Base-by-base conservation (phyloP, 2,888 invertebrate genomes). In the Petrophora chlorosata region DNA sequence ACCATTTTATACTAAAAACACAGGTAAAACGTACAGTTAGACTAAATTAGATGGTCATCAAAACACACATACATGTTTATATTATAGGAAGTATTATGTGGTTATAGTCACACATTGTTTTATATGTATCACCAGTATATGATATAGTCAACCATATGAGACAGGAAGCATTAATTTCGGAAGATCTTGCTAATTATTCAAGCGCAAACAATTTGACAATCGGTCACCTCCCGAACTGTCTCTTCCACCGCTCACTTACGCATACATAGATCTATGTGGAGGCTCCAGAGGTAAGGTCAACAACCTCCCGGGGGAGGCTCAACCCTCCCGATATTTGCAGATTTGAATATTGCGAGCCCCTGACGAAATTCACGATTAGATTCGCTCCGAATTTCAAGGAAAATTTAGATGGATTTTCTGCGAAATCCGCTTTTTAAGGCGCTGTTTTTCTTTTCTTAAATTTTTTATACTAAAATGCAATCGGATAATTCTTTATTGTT, bases 341-440 rank as follows among this genome's bases (percentile, higher is more conserved):
- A 85, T 85, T 83, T 85, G 85, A 86, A 86, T 87, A 85, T 77
- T 72, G 70, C 62, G 65, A 66, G 57, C 79, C 76, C 76, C 76
- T 73, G 60, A 50, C 74, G 72, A 76, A 77, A 76, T 79, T 75
- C 61, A 70, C 76, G 79, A 80, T 85, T 85, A 79, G 70, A 81
- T 79, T 81, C 79, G 76, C 53, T 41, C 43, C 56, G 45, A 51
- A 45, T 30, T 44, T 43, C 32, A 51, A 62, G 45, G 48, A 59
- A 67, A 57, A 55, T 58, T 48, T 34, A 23, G 28, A 16, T 28
- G 25, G 33, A 48, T 56, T 48, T 59, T 40, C 25, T 10, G 30
- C 19, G 3, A 22, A 23, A 36, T 33, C 8, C 5, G 7, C 2
- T 10, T 28, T 16, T 14, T 9, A 30, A 49, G n/a, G n/a, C n/a